These are phyloP conservation scores for Bungarus multicinctus DNA, from an alignment of 2,113 vertebrate species.

Conservation along the genomic window DNA sequence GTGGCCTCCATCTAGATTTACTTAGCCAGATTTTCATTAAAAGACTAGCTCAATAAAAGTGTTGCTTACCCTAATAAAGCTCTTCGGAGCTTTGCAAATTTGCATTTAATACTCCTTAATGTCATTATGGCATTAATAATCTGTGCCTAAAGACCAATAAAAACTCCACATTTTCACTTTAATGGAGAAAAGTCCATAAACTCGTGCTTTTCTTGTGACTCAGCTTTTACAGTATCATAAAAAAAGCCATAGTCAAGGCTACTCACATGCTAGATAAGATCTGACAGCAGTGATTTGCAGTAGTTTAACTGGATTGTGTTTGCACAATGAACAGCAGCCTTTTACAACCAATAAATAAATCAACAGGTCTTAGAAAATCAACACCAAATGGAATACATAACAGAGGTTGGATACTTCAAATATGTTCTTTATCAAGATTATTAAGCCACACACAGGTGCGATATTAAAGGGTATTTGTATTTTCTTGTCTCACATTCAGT, in stretches of 20 bases:
- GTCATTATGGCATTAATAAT: conserved; percentile 70
- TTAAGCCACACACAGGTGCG: neutral
- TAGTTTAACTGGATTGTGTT: conserved; percentile 27
- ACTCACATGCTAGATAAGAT: conserved; percentile 20
- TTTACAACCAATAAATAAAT: conserved; percentile 33
- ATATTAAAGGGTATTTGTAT: neutral
- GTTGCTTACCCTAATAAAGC: conserved; percentile 64
- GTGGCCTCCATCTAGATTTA: conserved; percentile 60
- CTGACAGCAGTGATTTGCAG: neutral
- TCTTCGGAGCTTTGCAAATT: conserved; percentile 67
- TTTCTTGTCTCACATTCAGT: neutral
- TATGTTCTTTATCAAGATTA: neutral
- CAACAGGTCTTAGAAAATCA: conserved; percentile 21
- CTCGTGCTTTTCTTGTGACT: conserved; percentile 29
- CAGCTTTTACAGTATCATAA: conserved; percentile 42
- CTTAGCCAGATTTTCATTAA: conserved; percentile 67
- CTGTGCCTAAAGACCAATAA: conserved; percentile 67
- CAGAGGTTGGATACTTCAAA: neutral
- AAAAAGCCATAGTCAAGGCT: conserved; percentile 43
- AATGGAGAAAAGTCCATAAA: conserved; percentile 61
- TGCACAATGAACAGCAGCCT: conserved; percentile 14
- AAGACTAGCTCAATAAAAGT: conserved; percentile 67
- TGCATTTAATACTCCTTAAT: conserved; percentile 70
- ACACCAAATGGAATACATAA: neutral
- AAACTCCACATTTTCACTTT: conserved; percentile 58